Evolutionary conservation across 2,797 vertebrate genomes (phyloP).

Genomic region (Falco columbarius): DNA sequence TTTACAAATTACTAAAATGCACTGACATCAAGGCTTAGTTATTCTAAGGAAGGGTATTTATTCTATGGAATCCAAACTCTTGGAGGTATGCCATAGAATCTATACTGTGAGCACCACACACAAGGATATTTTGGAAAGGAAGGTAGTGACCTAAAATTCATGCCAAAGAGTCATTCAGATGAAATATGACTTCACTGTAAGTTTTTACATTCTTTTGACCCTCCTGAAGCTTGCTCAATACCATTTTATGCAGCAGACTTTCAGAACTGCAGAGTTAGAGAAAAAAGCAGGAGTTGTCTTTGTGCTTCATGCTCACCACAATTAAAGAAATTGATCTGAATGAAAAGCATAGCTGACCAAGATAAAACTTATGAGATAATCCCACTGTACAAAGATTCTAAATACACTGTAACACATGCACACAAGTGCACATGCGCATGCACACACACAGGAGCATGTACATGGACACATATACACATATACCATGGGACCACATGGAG

Average conservation of each 20-base stretch:
- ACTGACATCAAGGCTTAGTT: not conserved
- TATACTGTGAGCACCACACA: not conserved
- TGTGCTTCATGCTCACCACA: not conserved
- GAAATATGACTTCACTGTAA: not conserved
- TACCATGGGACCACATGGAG: not conserved
- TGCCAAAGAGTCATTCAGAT: not conserved
- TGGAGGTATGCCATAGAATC: not conserved
- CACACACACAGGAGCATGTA: too few relatives aligned
- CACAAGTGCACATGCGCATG: accelerated
- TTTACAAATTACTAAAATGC: not conserved
- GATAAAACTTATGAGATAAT: not conserved
- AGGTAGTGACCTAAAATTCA: not conserved
- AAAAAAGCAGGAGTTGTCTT: not conserved
- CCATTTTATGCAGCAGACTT: not conserved
- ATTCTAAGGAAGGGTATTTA: not conserved
- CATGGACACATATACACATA: too few relatives aligned
- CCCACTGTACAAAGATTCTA: not conserved
- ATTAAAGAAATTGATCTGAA: not conserved
- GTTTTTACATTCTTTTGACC: not conserved
- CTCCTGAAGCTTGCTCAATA: not conserved
- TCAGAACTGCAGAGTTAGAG: not conserved
- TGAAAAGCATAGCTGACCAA: not conserved
- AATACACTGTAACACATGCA: not conserved
- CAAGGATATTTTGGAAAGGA: not conserved
- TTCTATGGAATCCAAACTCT: not conserved